Evolutionary conservation across 2,888 invertebrate genomes (phyloP).

Genomic region (Glaucopsyche alexis): DNA sequence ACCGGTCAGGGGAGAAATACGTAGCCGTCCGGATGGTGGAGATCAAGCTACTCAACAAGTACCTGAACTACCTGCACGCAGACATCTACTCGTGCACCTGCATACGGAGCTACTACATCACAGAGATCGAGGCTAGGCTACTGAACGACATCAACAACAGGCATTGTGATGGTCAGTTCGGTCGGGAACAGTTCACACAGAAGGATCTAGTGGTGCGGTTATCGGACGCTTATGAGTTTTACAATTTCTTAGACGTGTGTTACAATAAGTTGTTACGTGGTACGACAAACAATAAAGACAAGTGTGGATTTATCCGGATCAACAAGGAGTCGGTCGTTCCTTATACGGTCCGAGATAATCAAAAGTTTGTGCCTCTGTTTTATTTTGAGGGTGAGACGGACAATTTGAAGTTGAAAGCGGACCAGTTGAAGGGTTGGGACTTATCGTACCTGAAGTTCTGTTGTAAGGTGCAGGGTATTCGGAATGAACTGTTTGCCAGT

Average conservation of each 20-base stretch:
- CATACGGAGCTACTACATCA: constrained; percentile 95
- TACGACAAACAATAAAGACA: constrained; percentile 85
- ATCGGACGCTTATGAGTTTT: constrained; percentile 93
- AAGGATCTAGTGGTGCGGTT: constrained; percentile 94
- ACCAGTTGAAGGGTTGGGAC: constrained; percentile 94
- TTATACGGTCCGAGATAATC: constrained; percentile 89
- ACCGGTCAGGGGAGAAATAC: constrained; percentile 90
- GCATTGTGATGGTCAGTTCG: constrained; percentile 95
- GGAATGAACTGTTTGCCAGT: constrained; percentile 94
- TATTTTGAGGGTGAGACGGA: constrained; percentile 95
- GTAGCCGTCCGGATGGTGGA: constrained; percentile 97
- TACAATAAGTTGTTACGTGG: constrained; percentile 89
- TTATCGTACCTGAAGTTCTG: constrained; percentile 95
- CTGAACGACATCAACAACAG: constrained; percentile 95
- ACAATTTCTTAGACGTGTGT: constrained; percentile 93
- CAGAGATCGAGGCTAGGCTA: constrained; percentile 92
- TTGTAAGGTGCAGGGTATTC: constrained; percentile 95
- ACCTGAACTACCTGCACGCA: constrained; percentile 92
- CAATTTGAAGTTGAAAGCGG: constrained; percentile 91
- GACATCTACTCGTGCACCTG: constrained; percentile 95
- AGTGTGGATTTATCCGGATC: constrained; percentile 94
- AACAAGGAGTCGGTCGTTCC: constrained; percentile 97
- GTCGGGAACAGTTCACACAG: constrained; percentile 90
- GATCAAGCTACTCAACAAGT: constrained; percentile 92
- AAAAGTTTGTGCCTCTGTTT: constrained; percentile 94